phyloP scores from a whole-genome alignment of 37 sponge, comb jelly and placozoan genomes.

The Mnemiopsis leidyi region DNA sequence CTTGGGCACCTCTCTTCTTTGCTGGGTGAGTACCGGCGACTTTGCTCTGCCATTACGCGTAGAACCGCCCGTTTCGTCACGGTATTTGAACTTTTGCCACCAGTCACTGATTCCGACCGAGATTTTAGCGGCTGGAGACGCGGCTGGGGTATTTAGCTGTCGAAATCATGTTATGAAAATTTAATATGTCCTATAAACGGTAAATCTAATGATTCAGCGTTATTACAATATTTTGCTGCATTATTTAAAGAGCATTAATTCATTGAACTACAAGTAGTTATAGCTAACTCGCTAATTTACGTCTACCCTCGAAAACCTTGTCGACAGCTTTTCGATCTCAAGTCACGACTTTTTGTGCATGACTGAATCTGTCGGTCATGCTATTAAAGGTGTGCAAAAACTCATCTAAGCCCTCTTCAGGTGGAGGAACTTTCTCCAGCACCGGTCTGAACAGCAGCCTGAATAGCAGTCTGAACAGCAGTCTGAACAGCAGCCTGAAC shows the following conservation, averaged over 20 bases:
- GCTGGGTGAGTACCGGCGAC: conserved; percentile 38
- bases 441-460: too few species aligned
- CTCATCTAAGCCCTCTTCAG: not conserved
- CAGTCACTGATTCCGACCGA: too few species aligned
- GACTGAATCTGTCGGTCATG: not conserved
- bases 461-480: not conserved
- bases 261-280: not conserved
- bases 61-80: too few species aligned
- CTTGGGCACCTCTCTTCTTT: conserved; percentile 41
- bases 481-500: not conserved
- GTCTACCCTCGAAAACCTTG: not conserved
- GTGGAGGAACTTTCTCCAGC: not conserved
- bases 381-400: too few species aligned
- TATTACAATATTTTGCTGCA: not conserved
- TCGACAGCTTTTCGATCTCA: not conserved
- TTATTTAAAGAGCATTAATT: not conserved
- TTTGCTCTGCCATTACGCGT: too few species aligned
- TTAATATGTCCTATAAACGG: not conserved
- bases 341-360: not conserved
- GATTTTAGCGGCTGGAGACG: too few species aligned
- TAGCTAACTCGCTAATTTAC: not conserved
- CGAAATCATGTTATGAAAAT: not conserved
- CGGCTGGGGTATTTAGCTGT: too few species aligned
- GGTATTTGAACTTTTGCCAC: too few species aligned
- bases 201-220: not conserved